phyloP scores from a whole-genome alignment of 2,888 invertebrate species.

The Amblyjoppa proteus region DNA sequence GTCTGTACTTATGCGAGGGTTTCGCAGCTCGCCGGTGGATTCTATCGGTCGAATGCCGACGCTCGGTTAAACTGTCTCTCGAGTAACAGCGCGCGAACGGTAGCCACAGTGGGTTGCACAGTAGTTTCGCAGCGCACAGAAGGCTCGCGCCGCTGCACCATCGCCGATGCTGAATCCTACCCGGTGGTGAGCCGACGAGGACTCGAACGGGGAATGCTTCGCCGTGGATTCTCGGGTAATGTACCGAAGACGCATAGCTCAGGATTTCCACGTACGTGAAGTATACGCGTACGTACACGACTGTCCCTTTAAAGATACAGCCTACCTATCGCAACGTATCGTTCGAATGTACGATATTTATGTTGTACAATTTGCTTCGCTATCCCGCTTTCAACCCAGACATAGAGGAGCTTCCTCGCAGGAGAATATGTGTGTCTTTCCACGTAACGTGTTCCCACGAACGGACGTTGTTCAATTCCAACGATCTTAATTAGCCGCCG shows the following conservation, averaged over 20 bases:
- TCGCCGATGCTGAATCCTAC: constrained; percentile 14
- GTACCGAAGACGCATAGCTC: constrained; percentile 67
- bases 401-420: constrained; percentile 9
- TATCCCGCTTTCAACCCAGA: constrained; percentile 41
- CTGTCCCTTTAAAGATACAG: constrained; percentile 4
- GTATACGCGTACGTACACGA: constrained; percentile 14
- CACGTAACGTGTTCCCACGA: constrained; percentile 69
- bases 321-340: not conserved
- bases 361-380: constrained; percentile 71
- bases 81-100: constrained; percentile 42
- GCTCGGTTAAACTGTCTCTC: constrained; percentile 47
- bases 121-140: constrained; percentile 28
- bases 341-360: constrained; percentile 67
- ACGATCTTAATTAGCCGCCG: constrained; percentile 72
- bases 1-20: constrained; percentile 27
- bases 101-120: constrained; percentile 35
- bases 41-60: constrained; percentile 44
- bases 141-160: not conserved
- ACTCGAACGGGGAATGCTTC: constrained; percentile 66
- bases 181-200: constrained; percentile 26
- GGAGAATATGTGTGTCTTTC: constrained; percentile 48
- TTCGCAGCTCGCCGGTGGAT: constrained; percentile 31
- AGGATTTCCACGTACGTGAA: constrained; percentile 65
- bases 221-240: constrained; percentile 68
- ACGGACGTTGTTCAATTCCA: constrained; percentile 68